Evolutionary conservation across 2,113 vertebrate species (phyloP).

Genomic region (Ifrita kowaldi): DNA sequence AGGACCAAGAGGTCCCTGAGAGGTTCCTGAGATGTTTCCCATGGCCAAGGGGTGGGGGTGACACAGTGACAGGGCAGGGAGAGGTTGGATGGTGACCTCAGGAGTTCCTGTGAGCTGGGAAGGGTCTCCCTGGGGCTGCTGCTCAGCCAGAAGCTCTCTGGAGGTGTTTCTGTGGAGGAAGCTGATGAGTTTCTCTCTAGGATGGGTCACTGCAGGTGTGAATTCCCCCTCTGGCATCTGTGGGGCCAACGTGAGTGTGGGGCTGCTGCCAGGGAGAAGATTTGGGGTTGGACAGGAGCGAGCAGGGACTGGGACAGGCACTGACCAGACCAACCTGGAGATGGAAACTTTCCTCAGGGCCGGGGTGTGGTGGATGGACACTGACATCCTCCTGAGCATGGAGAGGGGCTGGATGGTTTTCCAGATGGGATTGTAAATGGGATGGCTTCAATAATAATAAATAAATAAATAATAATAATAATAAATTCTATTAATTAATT

Average conservation of each 20-base stretch:
- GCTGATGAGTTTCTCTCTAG: fast-evolving
- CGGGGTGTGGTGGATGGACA: neutral
- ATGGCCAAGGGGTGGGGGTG: neutral
- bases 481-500: neutral
- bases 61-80: neutral
- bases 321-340: neutral
- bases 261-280: neutral
- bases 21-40: neutral
- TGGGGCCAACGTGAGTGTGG: fast-evolving
- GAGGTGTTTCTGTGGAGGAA: neutral
- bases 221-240: neutral
- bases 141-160: neutral
- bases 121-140: neutral
- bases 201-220: neutral
- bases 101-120: neutral
- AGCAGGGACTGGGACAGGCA: fast-evolving
- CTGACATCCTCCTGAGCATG: neutral
- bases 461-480: neutral
- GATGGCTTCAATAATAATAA: neutral
- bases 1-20: neutral
- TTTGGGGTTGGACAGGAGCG: neutral
- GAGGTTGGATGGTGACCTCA: neutral
- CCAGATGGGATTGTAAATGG: neutral
- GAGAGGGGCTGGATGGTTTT: neutral
- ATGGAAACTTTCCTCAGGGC: neutral